Percentiles rank a stretch among this genome's conserved stretches.
Conservation (phyloP, 2,888 invertebrate genomes). For the Hedya salicella region DNA sequence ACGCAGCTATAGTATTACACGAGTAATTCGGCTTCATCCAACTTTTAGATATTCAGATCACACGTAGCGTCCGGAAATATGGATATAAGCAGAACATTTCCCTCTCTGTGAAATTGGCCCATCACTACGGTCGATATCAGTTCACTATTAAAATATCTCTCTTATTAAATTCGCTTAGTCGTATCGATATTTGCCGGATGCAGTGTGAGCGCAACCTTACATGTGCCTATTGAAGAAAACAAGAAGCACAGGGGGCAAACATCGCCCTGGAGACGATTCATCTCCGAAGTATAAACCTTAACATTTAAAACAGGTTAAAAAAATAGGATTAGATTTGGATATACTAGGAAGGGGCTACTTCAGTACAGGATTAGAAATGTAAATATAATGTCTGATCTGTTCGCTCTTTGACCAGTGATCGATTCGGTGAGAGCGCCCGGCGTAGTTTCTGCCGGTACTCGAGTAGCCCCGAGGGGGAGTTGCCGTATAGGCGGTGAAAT, state of each 20-base stretch:
- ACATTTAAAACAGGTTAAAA: conserved; percentile 83
- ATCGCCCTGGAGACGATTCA: conserved; percentile 66
- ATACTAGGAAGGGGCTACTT: conserved; percentile 66
- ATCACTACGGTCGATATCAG: conserved; percentile 51
- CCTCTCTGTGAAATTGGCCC: conserved; percentile 55
- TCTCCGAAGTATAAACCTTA: conserved; percentile 78
- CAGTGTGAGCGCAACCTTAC: conserved; percentile 56
- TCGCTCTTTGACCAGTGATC: background rate
- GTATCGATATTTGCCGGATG: conserved; percentile 61
- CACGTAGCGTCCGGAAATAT: conserved; percentile 62
- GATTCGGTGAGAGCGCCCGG: background rate
- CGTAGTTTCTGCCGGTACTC: conserved; percentile 49
- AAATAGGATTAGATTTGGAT: conserved; percentile 84
- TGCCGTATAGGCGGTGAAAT: conserved; percentile 74
- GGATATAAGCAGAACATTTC: conserved; percentile 52
- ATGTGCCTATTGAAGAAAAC: conserved; percentile 76
- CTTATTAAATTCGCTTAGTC: conserved; percentile 56
- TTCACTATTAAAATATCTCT: conserved; percentile 62
- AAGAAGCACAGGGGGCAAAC: conserved; percentile 80
- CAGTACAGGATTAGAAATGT: conserved; percentile 59
- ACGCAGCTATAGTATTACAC: conserved; percentile 59
- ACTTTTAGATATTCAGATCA: conserved; percentile 57
- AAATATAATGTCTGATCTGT: conserved; percentile 30
- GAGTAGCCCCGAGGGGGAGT: conserved; percentile 64
- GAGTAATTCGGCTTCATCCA: conserved; percentile 69